Conservation (phyloP, 1,140 invertebrate genomes). For the Anastatus disparis region DNA sequence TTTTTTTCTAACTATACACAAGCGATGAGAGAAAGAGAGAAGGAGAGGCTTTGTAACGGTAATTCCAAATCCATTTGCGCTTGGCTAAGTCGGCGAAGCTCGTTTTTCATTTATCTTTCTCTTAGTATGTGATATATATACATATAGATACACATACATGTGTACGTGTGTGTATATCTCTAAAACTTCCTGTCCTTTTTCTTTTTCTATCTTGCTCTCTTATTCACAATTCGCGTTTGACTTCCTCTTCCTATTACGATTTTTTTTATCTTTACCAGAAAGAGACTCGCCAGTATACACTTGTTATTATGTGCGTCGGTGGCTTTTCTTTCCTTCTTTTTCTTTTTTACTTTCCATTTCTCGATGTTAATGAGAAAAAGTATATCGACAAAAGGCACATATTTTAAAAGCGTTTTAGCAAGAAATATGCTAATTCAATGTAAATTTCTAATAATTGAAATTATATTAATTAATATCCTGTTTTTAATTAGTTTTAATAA, state of each 20-base stretch:
- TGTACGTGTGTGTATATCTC: no score
- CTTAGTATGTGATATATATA: not conserved
- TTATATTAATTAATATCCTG: no score
- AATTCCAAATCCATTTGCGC: constrained; percentile 31
- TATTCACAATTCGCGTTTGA: constrained; percentile 24
- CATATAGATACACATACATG: no score
- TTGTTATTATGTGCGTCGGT: no score
- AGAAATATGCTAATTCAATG: not conserved
- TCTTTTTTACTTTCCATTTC: constrained; percentile 29
- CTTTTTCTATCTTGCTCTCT: constrained; percentile 1
- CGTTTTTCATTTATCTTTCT: constrained; percentile 25
- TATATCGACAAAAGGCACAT: not conserved
- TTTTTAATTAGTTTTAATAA: no score
- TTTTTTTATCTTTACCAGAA: not conserved
- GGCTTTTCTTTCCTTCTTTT: not conserved
- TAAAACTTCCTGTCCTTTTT: no score
- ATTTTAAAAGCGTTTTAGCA: not conserved
- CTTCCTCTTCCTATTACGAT: constrained; percentile 19
- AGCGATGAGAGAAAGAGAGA: not conserved
- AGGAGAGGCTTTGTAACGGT: constrained; percentile 15
- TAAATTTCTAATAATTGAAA: not conserved
- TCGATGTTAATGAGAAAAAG: constrained; percentile 21
- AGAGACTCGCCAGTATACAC: no score
- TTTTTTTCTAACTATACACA: not conserved
- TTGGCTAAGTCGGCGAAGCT: constrained; percentile 15